Evolutionary conservation across 2,113 vertebrate species (phyloP).

Genomic region (Brachionichthys hirsutus): DNA sequence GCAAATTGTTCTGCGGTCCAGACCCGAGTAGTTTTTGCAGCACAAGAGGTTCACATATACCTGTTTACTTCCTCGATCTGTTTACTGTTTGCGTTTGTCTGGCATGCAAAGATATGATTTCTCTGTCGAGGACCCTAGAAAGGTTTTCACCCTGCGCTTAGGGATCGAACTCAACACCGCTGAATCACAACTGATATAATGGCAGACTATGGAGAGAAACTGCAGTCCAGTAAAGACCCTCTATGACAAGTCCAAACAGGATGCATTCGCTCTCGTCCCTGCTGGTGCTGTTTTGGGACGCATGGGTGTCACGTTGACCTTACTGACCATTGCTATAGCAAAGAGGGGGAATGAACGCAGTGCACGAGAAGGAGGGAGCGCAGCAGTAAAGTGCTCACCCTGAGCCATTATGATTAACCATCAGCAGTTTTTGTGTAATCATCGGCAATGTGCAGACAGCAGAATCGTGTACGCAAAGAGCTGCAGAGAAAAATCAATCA

Average conservation of each 20-base stretch:
- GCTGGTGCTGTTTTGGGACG: conserved; percentile 53
- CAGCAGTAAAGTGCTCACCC: conserved; percentile 73
- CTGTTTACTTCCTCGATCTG: conserved; percentile 70
- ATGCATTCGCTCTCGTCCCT: conserved; percentile 51
- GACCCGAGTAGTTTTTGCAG: conserved; percentile 49
- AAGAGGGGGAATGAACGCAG: conserved; percentile 65
- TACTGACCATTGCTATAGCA: conserved; percentile 60
- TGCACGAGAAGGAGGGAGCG: conserved; percentile 61
- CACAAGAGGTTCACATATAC: conserved; percentile 59
- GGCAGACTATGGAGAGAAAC: conserved; percentile 55
- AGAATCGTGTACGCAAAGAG: conserved; percentile 61
- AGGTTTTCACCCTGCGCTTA: conserved; percentile 40
- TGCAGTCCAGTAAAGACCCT: conserved; percentile 52
- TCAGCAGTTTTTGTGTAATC: conserved; percentile 77
- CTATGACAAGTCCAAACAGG: conserved; percentile 49
- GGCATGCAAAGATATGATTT: conserved; percentile 65
- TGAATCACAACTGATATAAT: conserved; percentile 64
- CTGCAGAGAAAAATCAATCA: conserved; percentile 74
- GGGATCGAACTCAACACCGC: conserved; percentile 47
- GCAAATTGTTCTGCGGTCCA: conserved; percentile 44
- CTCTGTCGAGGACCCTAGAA: conserved; percentile 66
- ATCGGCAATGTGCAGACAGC: conserved; percentile 62
- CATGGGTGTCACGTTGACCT: conserved; percentile 70
- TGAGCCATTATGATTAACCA: conserved; percentile 76
- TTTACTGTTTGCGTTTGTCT: conserved; percentile 72